A percentile compares a stretch with the other conserved stretches of the same genome.
These are phyloP conservation scores for Trissolcus brochymenae DNA, from an alignment of 2,888 invertebrate species.

Conservation along the genomic window DNA sequence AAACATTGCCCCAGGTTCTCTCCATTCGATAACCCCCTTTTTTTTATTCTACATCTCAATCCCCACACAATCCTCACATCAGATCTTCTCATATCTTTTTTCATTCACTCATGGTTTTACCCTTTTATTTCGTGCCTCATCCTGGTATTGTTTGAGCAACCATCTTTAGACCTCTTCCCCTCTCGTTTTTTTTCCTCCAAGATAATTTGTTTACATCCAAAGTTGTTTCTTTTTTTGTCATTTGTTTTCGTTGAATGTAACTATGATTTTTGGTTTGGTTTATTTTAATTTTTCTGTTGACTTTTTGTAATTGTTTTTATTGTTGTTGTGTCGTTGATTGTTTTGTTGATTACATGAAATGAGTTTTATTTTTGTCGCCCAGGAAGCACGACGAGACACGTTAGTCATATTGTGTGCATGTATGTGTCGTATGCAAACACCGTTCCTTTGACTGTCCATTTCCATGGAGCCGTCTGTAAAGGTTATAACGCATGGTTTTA, in stretches of 20 bases:
- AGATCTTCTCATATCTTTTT: not conserved
- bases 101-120: not conserved
- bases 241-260: not conserved
- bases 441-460: slow-evolving; percentile 11
- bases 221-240: slow-evolving; percentile 3
- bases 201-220: too few species aligned
- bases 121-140: not conserved
- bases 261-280: too few species aligned
- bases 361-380: too few species aligned
- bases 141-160: not conserved
- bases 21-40: slow-evolving; percentile 4
- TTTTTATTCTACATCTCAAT: not conserved
- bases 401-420: slow-evolving; percentile 9
- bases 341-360: too few species aligned
- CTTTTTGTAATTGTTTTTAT: too few species aligned
- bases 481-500: slow-evolving; percentile 26
- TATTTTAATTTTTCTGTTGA: too few species aligned
- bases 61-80: not conserved
- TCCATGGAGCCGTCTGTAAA: slow-evolving; percentile 14
- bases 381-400: not conserved
- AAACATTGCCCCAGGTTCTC: slow-evolving; percentile 37
- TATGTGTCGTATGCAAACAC: slow-evolving; percentile 7
- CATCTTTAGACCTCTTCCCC: slow-evolving; percentile 1
- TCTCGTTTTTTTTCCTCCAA: too few species aligned
- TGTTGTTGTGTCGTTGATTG: too few species aligned